Percentiles rank a stretch among this genome's conserved stretches.
Conservation (phyloP, 2,113 vertebrate species). For the Cyprinodon tularosa region DNA sequence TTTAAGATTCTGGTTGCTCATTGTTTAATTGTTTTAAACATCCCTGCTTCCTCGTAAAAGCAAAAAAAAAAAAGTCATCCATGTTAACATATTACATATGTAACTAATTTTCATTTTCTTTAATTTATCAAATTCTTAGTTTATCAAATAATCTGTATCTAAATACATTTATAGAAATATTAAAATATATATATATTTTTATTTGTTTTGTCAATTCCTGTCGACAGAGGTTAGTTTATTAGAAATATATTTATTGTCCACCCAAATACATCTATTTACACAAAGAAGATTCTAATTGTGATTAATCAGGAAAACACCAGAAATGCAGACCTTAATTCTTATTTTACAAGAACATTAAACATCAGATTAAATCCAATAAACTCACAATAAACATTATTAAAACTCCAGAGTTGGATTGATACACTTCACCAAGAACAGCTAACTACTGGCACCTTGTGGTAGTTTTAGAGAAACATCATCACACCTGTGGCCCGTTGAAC, state of each 20-base stretch:
- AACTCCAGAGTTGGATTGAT: neutral
- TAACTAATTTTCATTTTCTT: too few species aligned
- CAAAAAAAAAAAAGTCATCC: too few species aligned
- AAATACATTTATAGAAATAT: too few species aligned
- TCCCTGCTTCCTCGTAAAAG: too few species aligned
- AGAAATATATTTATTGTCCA: neutral
- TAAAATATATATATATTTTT: too few species aligned
- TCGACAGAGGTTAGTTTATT: neutral
- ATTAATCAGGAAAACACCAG: neutral
- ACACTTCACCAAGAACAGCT: conserved; percentile 3
- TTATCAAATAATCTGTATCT: too few species aligned
- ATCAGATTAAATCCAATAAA: neutral
- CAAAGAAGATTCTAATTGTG: neutral
- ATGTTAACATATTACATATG: too few species aligned
- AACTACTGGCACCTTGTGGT: conserved; percentile 76
- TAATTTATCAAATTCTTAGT: too few species aligned
- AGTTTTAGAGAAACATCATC: conserved; percentile 18
- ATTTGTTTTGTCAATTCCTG: too few species aligned
- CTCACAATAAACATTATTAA: neutral
- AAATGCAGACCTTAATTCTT: neutral
- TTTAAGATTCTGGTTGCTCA: too few species aligned
- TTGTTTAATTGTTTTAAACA: too few species aligned
- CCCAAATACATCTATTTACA: neutral
- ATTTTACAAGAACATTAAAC: neutral
- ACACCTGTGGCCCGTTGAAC: neutral